These are phyloP conservation scores for Arbacia lixula DNA, from an alignment of 53 echinoderm and acorn worm genomes.

Conservation along the genomic window DNA sequence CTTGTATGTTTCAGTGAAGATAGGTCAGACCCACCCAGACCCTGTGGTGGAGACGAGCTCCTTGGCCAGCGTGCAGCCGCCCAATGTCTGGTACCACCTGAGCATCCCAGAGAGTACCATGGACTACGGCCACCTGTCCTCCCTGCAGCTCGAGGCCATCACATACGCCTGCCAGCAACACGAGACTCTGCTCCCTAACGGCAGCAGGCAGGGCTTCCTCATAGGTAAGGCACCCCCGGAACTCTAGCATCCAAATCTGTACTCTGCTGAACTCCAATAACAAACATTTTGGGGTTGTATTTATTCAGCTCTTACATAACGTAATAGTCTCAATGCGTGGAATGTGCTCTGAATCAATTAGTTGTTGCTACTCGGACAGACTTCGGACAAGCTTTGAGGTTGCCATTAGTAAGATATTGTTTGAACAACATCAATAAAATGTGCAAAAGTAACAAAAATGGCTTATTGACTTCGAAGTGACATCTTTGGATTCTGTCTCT, in stretches of 20 bases:
- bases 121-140: slow-evolving; percentile 86
- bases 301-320: background rate
- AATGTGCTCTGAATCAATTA: too few species aligned
- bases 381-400: too few species aligned
- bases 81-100: slow-evolving; percentile 85
- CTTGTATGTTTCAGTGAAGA: slow-evolving; percentile 84
- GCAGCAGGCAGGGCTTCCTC: slow-evolving; percentile 90
- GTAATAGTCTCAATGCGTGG: too few species aligned
- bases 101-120: slow-evolving; percentile 89
- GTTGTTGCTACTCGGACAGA: too few species aligned
- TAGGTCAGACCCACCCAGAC: slow-evolving; percentile 89
- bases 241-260: too few species aligned
- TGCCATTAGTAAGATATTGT: too few species aligned
- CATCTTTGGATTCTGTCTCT: background rate
- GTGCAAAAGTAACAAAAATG: too few species aligned
- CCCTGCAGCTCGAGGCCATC: slow-evolving; percentile 92
- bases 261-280: too few species aligned
- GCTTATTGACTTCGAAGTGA: too few species aligned
- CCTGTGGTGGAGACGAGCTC: slow-evolving; percentile 98
- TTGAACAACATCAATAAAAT: too few species aligned
- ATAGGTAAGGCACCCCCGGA: slow-evolving; percentile 66
- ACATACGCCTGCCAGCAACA: slow-evolving; percentile 99
- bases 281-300: background rate
- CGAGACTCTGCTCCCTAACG: slow-evolving; percentile 82
- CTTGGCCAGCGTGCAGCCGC: slow-evolving; percentile 92